Percentiles rank a stretch among this genome's conserved stretches.
Evolutionary conservation across 2,888 invertebrate species (phyloP).

Genomic region (Sphaeridia pumilis): DNA sequence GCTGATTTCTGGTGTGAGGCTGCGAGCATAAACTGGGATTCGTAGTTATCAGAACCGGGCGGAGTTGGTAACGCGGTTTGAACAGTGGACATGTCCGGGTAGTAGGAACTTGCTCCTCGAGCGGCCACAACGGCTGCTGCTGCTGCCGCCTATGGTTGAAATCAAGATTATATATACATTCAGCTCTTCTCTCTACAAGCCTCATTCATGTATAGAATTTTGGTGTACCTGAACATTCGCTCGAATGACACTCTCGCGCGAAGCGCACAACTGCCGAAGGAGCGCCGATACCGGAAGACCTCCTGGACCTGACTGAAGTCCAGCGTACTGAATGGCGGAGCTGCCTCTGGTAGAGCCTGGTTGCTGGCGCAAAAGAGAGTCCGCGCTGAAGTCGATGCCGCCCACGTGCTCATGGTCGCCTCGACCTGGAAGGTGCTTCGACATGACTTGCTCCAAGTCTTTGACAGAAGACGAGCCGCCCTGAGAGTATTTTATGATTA

Average conservation of each 20-base stretch:
- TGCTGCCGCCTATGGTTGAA: constrained; percentile 32
- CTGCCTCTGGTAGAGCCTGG: constrained; percentile 34
- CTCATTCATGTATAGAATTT: too few species aligned
- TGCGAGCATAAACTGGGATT: constrained; percentile 44
- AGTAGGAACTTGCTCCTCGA: constrained; percentile 44
- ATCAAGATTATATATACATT: not conserved
- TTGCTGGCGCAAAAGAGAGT: constrained; percentile 56
- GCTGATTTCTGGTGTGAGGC: constrained; percentile 29
- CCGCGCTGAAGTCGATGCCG: constrained; percentile 72
- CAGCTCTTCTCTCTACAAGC: too few species aligned
- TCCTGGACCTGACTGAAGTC: constrained; percentile 35
- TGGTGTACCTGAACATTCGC: constrained; percentile 48
- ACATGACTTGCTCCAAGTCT: constrained; percentile 92
- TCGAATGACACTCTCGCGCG: constrained; percentile 86
- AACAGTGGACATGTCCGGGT: constrained; percentile 35
- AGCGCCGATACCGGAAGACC: constrained; percentile 74
- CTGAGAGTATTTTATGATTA: not conserved
- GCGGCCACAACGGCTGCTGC: constrained; percentile 35
- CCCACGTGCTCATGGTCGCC: constrained; percentile 37
- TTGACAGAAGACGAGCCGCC: constrained; percentile 59
- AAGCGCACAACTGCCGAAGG: constrained; percentile 78
- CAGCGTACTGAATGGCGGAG: constrained; percentile 61
- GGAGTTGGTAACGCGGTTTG: constrained; percentile 71
- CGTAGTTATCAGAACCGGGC: constrained; percentile 60
- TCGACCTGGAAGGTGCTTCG: constrained; percentile 62